Base-by-base conservation (phyloP, 2,797 vertebrate genomes). In the Diplodus sargus region DNA sequence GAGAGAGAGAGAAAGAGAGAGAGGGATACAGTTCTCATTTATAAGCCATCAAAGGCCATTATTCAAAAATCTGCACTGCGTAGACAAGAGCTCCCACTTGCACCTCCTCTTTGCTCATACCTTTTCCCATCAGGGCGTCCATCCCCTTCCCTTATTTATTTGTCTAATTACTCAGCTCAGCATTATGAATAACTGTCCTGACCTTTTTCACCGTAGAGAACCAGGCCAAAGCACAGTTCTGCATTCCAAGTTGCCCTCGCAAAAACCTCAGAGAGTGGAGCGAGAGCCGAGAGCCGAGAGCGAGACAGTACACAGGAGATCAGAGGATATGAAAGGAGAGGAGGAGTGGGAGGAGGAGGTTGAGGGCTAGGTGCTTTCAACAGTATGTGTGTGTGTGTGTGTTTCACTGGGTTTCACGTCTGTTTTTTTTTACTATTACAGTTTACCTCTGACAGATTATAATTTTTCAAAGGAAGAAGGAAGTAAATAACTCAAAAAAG, bases 181-280 rank as follows among this genome's bases (percentile, higher is more conserved):
- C 63, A 56, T 86, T 84, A 85, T 89, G 84, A 91, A 87, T 87
- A 88, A 90, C 79, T 87, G 71, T 64, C 53, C 66, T 86, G 81
- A 78, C 86, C 83, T 87, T 80, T 87, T 80, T 86, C 68, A 48
- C 59, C 51, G 9, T 39, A 70, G 69, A 82, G 78, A 84, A 79
- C 62, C 43, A 25, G 71, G 69, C 69, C 78, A 79, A 70, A 83
- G 78, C 76, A 82, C 54, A 83, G 72, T 74, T 85, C 45, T 83
- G 74, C 72, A 60, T 67, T 83, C 68, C 42, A 73, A 78, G 60
- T n/a, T 77, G 64, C 57, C 76, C 82, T 84, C 13, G 2, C 69
- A 87, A 83, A 81, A 86, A 87, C 69, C 49, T 76, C 65, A 61
- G 63, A 56, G 71, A 79, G 73, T 11, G 10, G 39, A 39, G 34